Conservation (phyloP, 2,797 vertebrate species). For the Mormyrus hasselquistii region DNA sequence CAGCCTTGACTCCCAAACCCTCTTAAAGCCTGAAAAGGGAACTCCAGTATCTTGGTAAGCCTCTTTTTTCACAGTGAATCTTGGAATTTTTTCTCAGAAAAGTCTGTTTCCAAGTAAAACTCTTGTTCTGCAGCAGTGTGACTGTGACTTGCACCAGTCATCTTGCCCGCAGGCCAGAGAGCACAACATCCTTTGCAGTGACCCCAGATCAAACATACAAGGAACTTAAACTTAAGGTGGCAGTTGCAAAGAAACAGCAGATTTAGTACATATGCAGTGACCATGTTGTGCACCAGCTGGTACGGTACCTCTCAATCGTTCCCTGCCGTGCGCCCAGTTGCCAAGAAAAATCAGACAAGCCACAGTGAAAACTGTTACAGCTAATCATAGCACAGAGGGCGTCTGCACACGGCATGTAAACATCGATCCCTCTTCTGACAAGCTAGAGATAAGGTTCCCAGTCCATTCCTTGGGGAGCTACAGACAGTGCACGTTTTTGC, state of each 20-base stretch:
- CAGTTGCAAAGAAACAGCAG: background rate
- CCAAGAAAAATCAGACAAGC: background rate
- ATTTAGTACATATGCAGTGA: background rate
- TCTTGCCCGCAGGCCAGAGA: background rate
- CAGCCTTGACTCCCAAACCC: background rate
- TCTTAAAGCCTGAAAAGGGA: background rate
- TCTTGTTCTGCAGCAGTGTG: background rate
- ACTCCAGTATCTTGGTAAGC: background rate
- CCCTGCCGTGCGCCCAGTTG: background rate
- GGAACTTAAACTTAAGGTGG: background rate
- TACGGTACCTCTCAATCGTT: background rate
- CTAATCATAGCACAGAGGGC: background rate
- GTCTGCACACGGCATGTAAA: background rate
- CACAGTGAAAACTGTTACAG: background rate
- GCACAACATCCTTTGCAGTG: background rate
- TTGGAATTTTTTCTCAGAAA: background rate
- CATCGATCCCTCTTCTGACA: background rate
- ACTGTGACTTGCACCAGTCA: background rate
- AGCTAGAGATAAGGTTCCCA: background rate
- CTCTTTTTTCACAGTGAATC: background rate
- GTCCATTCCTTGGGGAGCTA: background rate
- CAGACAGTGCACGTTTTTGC: background rate
- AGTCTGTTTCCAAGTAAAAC: background rate
- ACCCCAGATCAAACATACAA: background rate
- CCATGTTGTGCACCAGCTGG: slow-evolving; percentile 5